Conservation (phyloP, 1,140 invertebrate species). For the Oryctes rhinoceros region DNA sequence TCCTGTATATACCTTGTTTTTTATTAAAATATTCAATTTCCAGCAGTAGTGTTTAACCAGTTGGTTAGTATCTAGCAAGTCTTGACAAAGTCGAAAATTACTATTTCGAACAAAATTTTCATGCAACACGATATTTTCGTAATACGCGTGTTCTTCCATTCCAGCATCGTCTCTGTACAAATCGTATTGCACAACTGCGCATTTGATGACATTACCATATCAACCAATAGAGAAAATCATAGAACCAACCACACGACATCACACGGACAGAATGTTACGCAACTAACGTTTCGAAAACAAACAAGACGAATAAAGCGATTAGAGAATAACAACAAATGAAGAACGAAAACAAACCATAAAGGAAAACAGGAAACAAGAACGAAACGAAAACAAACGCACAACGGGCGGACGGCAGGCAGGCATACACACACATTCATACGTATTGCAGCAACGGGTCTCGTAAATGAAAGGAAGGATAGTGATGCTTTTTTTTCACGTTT, state of each 20-base stretch:
- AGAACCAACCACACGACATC: not conserved
- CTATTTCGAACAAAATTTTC: too few relatives aligned
- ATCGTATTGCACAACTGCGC: not conserved
- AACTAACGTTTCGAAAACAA: not conserved
- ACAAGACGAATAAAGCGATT: not conserved
- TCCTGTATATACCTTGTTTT: too few relatives aligned
- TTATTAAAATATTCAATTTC: too few relatives aligned
- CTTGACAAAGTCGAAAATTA: too few relatives aligned
- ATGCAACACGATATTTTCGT: too few relatives aligned
- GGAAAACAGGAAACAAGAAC: not conserved
- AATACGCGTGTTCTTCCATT: not conserved
- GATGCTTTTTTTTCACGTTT: conserved; percentile 13
- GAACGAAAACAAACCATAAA: not conserved
- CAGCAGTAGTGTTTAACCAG: too few relatives aligned
- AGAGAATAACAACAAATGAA: not conserved
- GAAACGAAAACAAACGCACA: not conserved
- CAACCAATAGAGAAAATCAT: not conserved
- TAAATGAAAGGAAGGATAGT: conserved; percentile 36
- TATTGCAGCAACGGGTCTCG: conserved; percentile 6
- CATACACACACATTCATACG: not conserved
- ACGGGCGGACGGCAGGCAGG: not conserved
- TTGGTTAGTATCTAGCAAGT: too few relatives aligned
- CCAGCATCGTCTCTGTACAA: not conserved
- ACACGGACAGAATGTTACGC: not conserved
- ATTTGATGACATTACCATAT: not conserved